Evolutionary conservation across 2,888 invertebrate species (phyloP), one percentile per base, ranked within the genome.

Genomic region (Cheilosia grossa): DNA sequence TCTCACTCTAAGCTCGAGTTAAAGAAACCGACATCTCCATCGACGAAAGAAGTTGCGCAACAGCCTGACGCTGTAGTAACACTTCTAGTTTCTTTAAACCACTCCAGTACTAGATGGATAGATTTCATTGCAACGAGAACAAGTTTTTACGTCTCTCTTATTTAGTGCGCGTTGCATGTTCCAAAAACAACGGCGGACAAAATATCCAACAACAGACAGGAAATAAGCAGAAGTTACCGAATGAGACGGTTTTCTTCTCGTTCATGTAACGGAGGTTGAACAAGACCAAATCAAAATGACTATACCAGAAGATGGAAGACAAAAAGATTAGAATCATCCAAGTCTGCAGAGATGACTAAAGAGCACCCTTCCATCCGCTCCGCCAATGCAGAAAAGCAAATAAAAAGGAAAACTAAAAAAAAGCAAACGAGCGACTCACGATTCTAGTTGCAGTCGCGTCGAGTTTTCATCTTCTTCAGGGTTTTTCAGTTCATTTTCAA

Each of bases 31-130:
- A 37, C 21, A 10, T 24, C 17, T n/a, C 2, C 2, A 42, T 27
- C 9, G 19, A 13, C 58, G 37, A 64, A 42, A 9, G 13, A 64
- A 44, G 80, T 83, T 83, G 74, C 83, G 69, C 79, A 83, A 83
- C 69, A 74, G 37, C 56, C 63, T 69, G 15, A 54, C 5, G 61
- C 53, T 58, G 42, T 42, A 59, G 70, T 54, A 72, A 82, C 72
- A 81, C 79, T 83, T 79, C 79, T 83, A 79, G 78, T 82, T 82
- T 79, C 82, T 67, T 77, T 79, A 73, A 67, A 73, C 42, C 61
- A 51, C 51, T 73, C 30, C 15, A 66, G 53, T 30, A 64, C 75
- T 61, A 61, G 53, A 47, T 58, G 61, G 10, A 66, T 33, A 53
- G 19, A 56, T 30, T 42, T 42, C 37, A 56, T 54, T 77, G 77